Conservation (phyloP, 2,888 invertebrate species). For the Gymnocheta viridis region DNA sequence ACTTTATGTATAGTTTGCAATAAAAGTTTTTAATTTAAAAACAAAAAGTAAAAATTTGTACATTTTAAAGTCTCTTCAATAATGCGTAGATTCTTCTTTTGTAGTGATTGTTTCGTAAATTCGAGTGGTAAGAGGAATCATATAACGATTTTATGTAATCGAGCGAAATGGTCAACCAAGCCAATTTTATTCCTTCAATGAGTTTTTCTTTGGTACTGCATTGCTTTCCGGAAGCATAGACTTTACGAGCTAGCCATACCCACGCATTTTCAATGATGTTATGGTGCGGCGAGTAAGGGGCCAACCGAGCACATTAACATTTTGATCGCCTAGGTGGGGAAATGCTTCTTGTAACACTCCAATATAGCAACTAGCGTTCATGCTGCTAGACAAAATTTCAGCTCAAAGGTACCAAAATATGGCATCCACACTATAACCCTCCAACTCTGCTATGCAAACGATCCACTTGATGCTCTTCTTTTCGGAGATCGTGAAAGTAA, state of each 20-base stretch:
- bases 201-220: neutral
- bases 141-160: slow-evolving; percentile 2
- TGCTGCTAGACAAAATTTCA: neutral
- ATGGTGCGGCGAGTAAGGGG: neutral
- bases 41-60: too few relatives aligned
- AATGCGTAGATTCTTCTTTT: neutral
- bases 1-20: too few relatives aligned
- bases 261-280: neutral
- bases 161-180: slow-evolving; percentile 6
- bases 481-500: too few relatives aligned
- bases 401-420: too few relatives aligned
- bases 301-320: neutral
- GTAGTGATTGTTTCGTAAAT: slow-evolving; percentile 1
- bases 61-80: neutral
- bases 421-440: too few relatives aligned
- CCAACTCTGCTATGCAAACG: too few relatives aligned
- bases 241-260: neutral
- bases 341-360: neutral
- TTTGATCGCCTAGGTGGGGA: neutral
- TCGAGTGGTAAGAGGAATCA: neutral
- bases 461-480: too few relatives aligned
- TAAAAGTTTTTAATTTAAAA: too few relatives aligned
- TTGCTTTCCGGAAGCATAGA: neutral
- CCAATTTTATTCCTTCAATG: neutral
- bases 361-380: too few relatives aligned